Conservation (phyloP, 1,140 invertebrate species). For the Anoplolepis gracilipes region DNA sequence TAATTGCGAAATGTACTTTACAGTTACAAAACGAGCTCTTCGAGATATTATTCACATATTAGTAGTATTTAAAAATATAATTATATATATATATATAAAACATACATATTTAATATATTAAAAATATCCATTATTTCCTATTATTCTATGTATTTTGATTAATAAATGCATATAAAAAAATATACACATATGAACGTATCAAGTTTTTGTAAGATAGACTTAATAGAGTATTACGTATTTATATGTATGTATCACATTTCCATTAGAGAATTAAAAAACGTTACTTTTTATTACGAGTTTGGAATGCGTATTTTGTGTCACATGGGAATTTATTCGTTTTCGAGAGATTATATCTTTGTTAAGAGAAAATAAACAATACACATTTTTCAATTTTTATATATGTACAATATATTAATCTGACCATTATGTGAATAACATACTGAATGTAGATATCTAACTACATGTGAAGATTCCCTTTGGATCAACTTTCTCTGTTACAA, state of each 20-base stretch:
- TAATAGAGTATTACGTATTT: neutral
- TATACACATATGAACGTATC: neutral
- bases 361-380: neutral
- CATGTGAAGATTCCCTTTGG: neutral
- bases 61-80: too few species aligned
- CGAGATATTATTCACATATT: slow-evolving; percentile 37
- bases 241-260: neutral
- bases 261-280: neutral
- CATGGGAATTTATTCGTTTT: neutral
- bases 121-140: neutral
- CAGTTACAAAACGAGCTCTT: slow-evolving; percentile 52
- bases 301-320: neutral
- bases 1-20: slow-evolving; percentile 76
- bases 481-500: neutral
- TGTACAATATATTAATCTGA: neutral
- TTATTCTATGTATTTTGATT: neutral
- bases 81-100: neutral
- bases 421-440: neutral
- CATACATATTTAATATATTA: neutral
- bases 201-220: neutral
- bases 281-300: neutral
- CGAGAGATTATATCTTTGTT: neutral
- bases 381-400: neutral
- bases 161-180: neutral
- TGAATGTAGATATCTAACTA: neutral